These are phyloP conservation scores for Coranthus polyacanthus DNA, from an alignment of 2,797 vertebrate genomes.

Conservation along the genomic window DNA sequence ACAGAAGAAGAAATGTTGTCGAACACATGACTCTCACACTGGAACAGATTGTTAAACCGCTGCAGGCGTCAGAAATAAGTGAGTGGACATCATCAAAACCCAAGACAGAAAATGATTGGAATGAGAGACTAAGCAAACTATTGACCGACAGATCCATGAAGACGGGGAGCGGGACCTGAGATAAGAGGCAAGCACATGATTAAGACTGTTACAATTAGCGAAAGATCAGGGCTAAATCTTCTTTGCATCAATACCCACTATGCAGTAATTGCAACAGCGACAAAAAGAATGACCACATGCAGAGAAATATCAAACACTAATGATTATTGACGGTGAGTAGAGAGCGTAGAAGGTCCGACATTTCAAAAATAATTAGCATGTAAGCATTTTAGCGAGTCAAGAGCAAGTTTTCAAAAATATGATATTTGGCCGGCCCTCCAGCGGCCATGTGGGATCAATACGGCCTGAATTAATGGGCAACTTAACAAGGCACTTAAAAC, in stretches of 20 bases:
- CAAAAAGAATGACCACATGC: too few species aligned
- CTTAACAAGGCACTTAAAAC: constrained; percentile 83
- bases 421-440: constrained; percentile 57
- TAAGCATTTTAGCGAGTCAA: constrained; percentile 56
- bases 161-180: background rate
- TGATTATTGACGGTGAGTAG: too few species aligned
- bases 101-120: too few species aligned
- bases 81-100: constrained; percentile 26
- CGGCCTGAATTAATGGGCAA: constrained; percentile 75
- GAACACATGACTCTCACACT: too few species aligned
- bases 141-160: too few species aligned
- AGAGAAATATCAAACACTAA: too few species aligned
- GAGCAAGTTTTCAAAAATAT: constrained; percentile 67
- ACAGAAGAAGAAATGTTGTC: constrained; percentile 40
- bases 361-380: background rate
- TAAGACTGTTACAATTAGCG: constrained; percentile 39
- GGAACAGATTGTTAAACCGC: constrained; percentile 17
- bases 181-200: constrained; percentile 5
- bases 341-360: too few species aligned
- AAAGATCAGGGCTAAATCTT: constrained; percentile 40
- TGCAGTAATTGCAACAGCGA: too few species aligned
- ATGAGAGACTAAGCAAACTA: constrained; percentile 1
- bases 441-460: constrained; percentile 70
- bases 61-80: constrained; percentile 9
- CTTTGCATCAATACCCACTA: too few species aligned